Evolutionary conservation across 2,797 vertebrate genomes (phyloP), one percentile per base, ranked within the genome.

Genomic region (Oreonectes daqikongensis): DNA sequence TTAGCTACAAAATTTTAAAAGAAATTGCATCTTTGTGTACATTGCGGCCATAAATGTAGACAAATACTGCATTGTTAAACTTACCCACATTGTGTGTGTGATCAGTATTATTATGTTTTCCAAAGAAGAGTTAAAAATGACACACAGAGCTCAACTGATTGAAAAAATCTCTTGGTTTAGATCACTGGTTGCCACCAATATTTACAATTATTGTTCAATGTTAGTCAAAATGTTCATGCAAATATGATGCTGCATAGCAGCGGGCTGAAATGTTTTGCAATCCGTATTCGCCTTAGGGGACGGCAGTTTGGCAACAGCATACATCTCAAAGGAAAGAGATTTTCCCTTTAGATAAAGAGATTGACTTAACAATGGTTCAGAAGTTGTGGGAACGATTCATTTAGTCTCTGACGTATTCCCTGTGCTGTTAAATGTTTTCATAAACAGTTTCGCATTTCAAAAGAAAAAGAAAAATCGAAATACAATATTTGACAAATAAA

Each of bases 301-400:
- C 32, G 35, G 70, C 42, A 52, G 55, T 69, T 76, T 32, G 52
- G 42, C 57, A 44, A 70, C 40, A 44, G 28, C 28, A 22, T 30
- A 22, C 44, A 35, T 61, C 55, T 61, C 53, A 69, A 14, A 28
- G 57, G 75, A 14, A 59, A 57, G 18, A 69, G 20, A 26, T 52
- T 48, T 70, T 53, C 24, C 67, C 59, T 53, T n/a, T 28, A 38
- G 44, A 70, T 77, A 63, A 64, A 64, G 22, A 70, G 18, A n/a
- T 32, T 22, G 44, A 69, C 22, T 69, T 20, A 48, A 55, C 22
- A 60, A 38, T 40, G 40, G 44, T 30, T 11, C 55, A 50, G 24
- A 22, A 28, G 7, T 70, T 64, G 24, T 64, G 32, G 32, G 32
- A 77, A 52, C 32, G 22, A 28, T 30, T 63, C 22, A 11, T 53